These are phyloP conservation scores for Cromileptes altivelis DNA, from an alignment of 2,113 vertebrate genomes.

Conservation along the genomic window DNA sequence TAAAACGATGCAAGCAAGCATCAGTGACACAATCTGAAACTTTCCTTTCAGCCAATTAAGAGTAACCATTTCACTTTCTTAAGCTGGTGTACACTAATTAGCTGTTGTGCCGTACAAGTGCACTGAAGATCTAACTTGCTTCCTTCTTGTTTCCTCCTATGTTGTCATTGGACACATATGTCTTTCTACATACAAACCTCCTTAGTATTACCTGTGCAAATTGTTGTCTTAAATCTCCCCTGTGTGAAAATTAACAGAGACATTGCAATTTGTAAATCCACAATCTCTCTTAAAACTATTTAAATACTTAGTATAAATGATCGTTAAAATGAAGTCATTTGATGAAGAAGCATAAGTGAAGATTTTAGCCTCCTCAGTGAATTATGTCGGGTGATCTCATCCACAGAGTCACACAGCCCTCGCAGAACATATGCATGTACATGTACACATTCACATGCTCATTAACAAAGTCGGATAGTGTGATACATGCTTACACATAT, in stretches of 20 bases:
- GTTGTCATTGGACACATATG: neutral
- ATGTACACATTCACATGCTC: constrained; percentile 25
- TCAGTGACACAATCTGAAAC: neutral
- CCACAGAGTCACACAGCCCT: constrained; percentile 43
- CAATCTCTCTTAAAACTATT: neutral
- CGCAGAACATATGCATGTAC: neutral
- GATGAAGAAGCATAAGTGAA: neutral
- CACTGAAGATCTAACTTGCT: neutral
- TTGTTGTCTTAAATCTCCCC: neutral
- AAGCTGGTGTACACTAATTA: neutral
- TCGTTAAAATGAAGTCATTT: neutral
- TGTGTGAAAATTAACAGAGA: neutral
- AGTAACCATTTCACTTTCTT: neutral
- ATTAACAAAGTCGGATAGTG: neutral
- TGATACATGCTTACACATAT: constrained; percentile 16
- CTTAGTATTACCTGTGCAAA: neutral
- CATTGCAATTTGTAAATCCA: neutral
- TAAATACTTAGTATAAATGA: neutral
- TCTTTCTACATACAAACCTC: neutral
- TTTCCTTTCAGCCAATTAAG: neutral
- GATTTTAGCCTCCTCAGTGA: constrained; percentile 1
- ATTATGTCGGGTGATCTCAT: constrained; percentile 24
- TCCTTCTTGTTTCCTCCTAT: neutral
- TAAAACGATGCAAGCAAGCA: too few species aligned
- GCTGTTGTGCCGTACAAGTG: neutral